These are phyloP conservation scores for Aphidius gifuensis DNA, from an alignment of 1,140 invertebrate genomes.

Conservation along the genomic window DNA sequence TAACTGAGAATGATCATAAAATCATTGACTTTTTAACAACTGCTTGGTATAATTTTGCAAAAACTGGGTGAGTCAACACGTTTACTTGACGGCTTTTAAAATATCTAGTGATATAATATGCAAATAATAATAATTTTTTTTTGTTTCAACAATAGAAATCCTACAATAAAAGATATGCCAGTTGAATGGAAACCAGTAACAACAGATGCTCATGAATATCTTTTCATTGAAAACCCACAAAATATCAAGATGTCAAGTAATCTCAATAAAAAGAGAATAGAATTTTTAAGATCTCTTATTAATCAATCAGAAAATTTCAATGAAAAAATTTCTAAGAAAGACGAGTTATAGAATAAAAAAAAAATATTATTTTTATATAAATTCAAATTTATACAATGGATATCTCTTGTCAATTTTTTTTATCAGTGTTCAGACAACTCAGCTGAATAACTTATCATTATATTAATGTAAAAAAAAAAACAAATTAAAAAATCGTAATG, in stretches of 20 bases:
- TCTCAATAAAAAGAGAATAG: constrained; percentile 42
- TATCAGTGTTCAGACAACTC: too few species aligned
- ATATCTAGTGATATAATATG: too few species aligned
- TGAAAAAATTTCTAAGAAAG: neutral
- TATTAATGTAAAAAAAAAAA: too few species aligned
- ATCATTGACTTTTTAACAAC: constrained; percentile 58
- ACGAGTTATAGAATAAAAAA: too few species aligned
- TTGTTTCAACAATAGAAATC: constrained; percentile 48
- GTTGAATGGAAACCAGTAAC: constrained; percentile 53
- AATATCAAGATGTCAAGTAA: constrained; percentile 44
- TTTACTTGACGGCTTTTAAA: neutral
- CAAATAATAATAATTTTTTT: neutral
- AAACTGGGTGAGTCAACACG: constrained; percentile 56
- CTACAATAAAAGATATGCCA: constrained; percentile 45
- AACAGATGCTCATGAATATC: constrained; percentile 48
- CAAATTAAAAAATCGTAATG: too few species aligned
- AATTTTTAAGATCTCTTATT: constrained; percentile 43
- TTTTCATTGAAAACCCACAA: constrained; percentile 43
- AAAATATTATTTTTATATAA: too few species aligned
- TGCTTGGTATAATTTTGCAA: constrained; percentile 70
- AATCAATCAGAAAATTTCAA: constrained; percentile 1
- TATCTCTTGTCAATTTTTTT: too few species aligned
- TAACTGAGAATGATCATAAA: constrained; percentile 51
- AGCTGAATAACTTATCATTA: too few species aligned
- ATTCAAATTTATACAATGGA: too few species aligned